A percentile compares a stretch with the other conserved stretches of the same genome.
Conservation (phyloP, 2,113 vertebrate species). For the Mixornis gularis region DNA sequence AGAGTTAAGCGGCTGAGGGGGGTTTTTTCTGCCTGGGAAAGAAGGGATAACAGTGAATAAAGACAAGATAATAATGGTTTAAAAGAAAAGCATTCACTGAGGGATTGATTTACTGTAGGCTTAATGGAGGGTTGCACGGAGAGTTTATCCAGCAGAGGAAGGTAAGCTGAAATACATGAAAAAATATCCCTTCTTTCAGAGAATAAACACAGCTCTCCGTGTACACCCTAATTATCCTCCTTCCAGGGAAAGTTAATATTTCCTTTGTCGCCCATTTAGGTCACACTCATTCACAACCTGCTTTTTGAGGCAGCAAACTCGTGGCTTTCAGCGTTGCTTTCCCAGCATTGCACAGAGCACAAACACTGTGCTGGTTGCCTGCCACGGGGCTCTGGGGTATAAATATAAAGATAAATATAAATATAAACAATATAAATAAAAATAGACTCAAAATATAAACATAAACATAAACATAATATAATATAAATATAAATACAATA, state of each 20-base stretch:
- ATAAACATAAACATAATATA: too few relatives aligned
- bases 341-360: background rate
- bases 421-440: too few relatives aligned
- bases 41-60: background rate
- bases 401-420: too few relatives aligned
- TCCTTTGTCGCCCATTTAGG: background rate
- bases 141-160: constrained; percentile 33
- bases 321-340: background rate
- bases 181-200: constrained; percentile 7
- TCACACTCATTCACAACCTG: background rate
- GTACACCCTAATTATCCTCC: background rate
- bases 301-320: background rate
- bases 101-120: constrained; percentile 16
- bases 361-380: background rate
- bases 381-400: background rate
- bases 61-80: constrained; percentile 43
- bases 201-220: background rate
- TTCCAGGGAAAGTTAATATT: background rate
- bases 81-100: constrained; percentile 23
- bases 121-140: constrained; percentile 36
- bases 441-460: too few relatives aligned
- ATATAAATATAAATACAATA: too few relatives aligned
- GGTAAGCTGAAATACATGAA: background rate
- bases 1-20: background rate
- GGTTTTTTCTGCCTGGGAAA: background rate